Base-by-base conservation (phyloP, 2,888 invertebrate species). In the Metalampra italica region DNA sequence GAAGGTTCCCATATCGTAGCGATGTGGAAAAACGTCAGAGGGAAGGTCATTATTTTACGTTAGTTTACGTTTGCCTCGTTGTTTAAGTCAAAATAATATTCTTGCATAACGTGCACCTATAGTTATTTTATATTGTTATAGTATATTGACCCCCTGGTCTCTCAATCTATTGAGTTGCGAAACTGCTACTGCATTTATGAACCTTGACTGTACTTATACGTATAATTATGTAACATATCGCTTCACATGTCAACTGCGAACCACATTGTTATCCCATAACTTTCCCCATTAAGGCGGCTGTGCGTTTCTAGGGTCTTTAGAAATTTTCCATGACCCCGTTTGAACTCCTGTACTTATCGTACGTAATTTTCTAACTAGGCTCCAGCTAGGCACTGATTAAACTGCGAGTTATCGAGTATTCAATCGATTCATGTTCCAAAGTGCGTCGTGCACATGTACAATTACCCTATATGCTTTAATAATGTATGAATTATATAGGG, bases 341-440 rank as follows among this genome's bases (percentile, higher is more conserved):
- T 47, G 32, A 50, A 49, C 54, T 14, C 39, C 2, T 5, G 22
- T 14, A 11, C 51, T 49, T 11, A 49, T 54, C n/a, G n/a, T n/a
- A 53, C 55, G 54, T 54, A 57, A 59, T 57, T 52, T 50, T 46
- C 50, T 50, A 53, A 55, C 49, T 52, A 50, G 53, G 52, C 47
- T 51, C 12, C 52, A 34, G 8, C 11, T 11, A 34, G 11, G 34
- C 34, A 3, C 22, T 22, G 56, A 55, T 58, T 58, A 59, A 56
- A 47, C 51, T 49, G 36, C 44, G 48, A 55, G 53, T 55, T 59
- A 56, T 58, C 58, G 55, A 56, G 53, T 51, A 52, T 46, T 53
- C 43, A 55, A 62, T 60, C 60, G 55, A 57, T 62, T 55, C 47
- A 22, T 15, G 32, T 37, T 36, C 7, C 13, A 32, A 60, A 60